A percentile compares a stretch with the other conserved stretches of the same genome.
Conservation (phyloP, 2,113 vertebrate species). For the Channa argus region DNA sequence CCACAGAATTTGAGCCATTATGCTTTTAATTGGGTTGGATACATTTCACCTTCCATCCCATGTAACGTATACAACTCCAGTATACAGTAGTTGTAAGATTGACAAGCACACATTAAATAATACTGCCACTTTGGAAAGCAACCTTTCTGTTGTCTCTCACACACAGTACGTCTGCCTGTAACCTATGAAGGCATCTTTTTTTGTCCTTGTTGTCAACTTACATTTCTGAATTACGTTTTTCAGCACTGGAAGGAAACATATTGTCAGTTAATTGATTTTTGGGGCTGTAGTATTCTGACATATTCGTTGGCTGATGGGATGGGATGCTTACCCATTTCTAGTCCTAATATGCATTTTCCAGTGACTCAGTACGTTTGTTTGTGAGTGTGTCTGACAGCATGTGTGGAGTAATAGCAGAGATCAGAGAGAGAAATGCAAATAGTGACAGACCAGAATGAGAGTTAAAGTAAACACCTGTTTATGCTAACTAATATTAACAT, state of each 20-base stretch:
- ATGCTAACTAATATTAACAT: background rate
- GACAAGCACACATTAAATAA: slow-evolving; percentile 22
- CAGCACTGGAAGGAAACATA: background rate
- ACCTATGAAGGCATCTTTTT: no score
- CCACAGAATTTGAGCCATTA: background rate
- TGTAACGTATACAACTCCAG: slow-evolving; percentile 6
- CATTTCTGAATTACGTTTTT: slow-evolving; percentile 2
- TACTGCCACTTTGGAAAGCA: background rate
- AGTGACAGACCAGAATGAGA: background rate
- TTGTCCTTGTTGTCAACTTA: no score
- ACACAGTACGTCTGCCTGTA: no score
- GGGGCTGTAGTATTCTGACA: slow-evolving; percentile 3
- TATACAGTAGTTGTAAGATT: background rate
- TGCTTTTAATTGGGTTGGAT: background rate
- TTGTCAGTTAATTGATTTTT: slow-evolving; percentile 19
- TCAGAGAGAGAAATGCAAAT: slow-evolving; percentile 20
- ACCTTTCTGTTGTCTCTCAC: slow-evolving; percentile 7
- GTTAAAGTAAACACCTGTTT: slow-evolving; percentile 14
- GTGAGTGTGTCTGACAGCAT: background rate
- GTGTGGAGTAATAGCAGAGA: slow-evolving; percentile 11
- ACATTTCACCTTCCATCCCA: background rate
- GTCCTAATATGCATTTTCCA: background rate
- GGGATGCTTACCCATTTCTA: background rate
- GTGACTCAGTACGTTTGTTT: background rate
- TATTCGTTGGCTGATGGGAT: slow-evolving; percentile 9